These are phyloP conservation scores for Drosophila lacertosa DNA, from an alignment of 1,140 invertebrate species.

Conservation along the genomic window DNA sequence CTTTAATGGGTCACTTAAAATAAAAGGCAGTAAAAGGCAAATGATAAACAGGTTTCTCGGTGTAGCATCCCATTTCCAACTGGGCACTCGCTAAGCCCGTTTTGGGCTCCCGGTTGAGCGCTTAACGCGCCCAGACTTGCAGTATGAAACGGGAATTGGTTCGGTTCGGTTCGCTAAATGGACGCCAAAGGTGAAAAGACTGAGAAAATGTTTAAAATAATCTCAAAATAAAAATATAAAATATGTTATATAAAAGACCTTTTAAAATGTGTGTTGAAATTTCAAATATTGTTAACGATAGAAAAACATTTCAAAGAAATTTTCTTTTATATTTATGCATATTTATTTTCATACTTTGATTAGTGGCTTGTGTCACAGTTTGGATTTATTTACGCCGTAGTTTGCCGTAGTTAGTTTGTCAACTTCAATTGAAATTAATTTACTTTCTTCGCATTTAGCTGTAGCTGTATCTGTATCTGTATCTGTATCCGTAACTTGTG, in stretches of 20 bases:
- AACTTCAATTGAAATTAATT: conserved; percentile 83
- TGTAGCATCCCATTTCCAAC: conserved; percentile 53
- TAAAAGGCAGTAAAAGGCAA: conserved; percentile 1
- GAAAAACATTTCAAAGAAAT: not conserved
- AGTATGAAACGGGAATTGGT: conserved; percentile 73
- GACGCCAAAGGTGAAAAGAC: conserved; percentile 50
- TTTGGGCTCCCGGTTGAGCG: conserved; percentile 62
- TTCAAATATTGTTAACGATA: not conserved
- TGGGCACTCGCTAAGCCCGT: conserved; percentile 55
- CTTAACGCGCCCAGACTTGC: conserved; percentile 45
- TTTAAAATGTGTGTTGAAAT: conserved; percentile 2
- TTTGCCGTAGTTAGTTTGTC: conserved; percentile 68
- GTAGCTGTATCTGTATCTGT: conserved; percentile 22
- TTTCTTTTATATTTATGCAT: conserved; percentile 7
- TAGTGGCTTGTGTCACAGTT: conserved; percentile 56
- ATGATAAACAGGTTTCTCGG: conserved; percentile 47
- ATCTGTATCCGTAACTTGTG: conserved; percentile 36
- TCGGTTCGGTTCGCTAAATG: conserved; percentile 65
- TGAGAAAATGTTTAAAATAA: conserved; percentile 15
- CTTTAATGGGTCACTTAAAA: not conserved
- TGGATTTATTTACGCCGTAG: conserved; percentile 75
- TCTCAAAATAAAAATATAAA: conserved; percentile 6
- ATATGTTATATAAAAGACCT: not conserved
- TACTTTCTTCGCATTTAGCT: conserved; percentile 70
- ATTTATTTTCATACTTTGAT: conserved; percentile 32